A percentile compares a stretch with the other conserved stretches of the same genome.
Evolutionary conservation across 2,888 invertebrate genomes (phyloP).

Genomic region (Drosophila pseudotakahashii): DNA sequence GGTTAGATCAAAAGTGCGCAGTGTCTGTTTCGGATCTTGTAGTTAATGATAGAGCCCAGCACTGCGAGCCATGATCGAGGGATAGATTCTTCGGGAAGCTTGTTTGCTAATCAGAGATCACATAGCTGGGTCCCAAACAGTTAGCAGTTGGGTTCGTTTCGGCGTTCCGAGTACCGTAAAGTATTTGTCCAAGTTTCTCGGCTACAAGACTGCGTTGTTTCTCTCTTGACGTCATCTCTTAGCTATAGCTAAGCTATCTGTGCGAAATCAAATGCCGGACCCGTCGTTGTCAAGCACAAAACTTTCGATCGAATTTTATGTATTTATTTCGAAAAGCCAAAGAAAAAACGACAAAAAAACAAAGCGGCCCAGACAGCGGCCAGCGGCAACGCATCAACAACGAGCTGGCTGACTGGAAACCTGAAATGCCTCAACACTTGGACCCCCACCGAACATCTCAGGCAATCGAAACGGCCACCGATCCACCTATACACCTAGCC

Average conservation of each 20-base stretch:
- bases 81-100: slow-evolving; percentile 52
- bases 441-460: slow-evolving; percentile 77
- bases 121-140: slow-evolving; percentile 66
- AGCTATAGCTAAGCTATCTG: slow-evolving; percentile 56
- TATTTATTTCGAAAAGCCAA: slow-evolving; percentile 70
- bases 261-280: slow-evolving; percentile 77
- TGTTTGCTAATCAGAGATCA: slow-evolving; percentile 78
- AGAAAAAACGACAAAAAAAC: slow-evolving; percentile 40
- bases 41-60: slow-evolving; percentile 63
- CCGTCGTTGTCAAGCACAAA: slow-evolving; percentile 74
- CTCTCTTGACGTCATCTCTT: slow-evolving; percentile 66
- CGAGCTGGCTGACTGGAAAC: slow-evolving; percentile 63
- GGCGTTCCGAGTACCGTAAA: slow-evolving; percentile 71
- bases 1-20: slow-evolving; percentile 61
- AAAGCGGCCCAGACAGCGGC: slow-evolving; percentile 73
- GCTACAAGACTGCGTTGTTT: slow-evolving; percentile 61
- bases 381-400: slow-evolving; percentile 77
- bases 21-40: slow-evolving; percentile 44
- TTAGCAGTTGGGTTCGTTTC: slow-evolving; percentile 58
- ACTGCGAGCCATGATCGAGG: slow-evolving; percentile 1
- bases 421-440: slow-evolving; percentile 79
- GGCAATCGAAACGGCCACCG: slow-evolving; percentile 46
- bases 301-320: slow-evolving; percentile 80
- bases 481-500: slow-evolving; percentile 50
- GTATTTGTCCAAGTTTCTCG: slow-evolving; percentile 70